Evolutionary conservation across 2,113 vertebrate species (phyloP), one percentile per base, ranked within the genome.

Genomic region (Gorsachius goisagi): DNA sequence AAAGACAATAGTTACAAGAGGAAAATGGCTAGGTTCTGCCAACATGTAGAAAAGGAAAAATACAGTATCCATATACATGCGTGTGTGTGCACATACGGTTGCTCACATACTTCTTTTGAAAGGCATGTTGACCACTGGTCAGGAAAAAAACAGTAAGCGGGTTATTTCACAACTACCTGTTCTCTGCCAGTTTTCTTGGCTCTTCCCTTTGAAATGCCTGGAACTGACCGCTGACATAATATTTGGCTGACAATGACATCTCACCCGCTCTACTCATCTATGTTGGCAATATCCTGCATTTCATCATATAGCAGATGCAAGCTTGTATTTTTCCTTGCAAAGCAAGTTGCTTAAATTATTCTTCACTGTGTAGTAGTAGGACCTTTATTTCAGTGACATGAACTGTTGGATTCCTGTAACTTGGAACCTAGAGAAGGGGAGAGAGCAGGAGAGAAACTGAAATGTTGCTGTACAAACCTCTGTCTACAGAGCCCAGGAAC

Each of bases 341-440:
- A 78, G 39, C 44, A 37, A 79, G 52, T 72, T 83, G 56, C 69
- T 67, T 28, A 11, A 68, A 58, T 39, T 68, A 22, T 69, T 83
- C 59, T 21, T 91, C 52, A 2, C 75, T 5, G 11, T 26, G 82
- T 4, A 5, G 72, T 16, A 75, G 77, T 41, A 32, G 49, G 39
- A 66, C 87, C 80, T 92, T 95, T 88, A 62, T 82, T 89, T 87
- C 66, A 33, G 37, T 63, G 77, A 66, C 30, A 49, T 9, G 60
- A 82, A 30, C 71, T 55, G 44, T 26, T 92, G 90, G 81, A 71
- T 91, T 93, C 87, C 84, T 88, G 66, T 67, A 77, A 77, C 47
- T 56, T 47, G 35, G 62, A 89, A 69, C 66, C 58, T 33, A 12
- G 53, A 74, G 71, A 69, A 88, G 39, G 77, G 45, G 67, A 89